Evolutionary conservation across 2,888 invertebrate species (phyloP).

Genomic region (Tricholauxania praeusta): DNA sequence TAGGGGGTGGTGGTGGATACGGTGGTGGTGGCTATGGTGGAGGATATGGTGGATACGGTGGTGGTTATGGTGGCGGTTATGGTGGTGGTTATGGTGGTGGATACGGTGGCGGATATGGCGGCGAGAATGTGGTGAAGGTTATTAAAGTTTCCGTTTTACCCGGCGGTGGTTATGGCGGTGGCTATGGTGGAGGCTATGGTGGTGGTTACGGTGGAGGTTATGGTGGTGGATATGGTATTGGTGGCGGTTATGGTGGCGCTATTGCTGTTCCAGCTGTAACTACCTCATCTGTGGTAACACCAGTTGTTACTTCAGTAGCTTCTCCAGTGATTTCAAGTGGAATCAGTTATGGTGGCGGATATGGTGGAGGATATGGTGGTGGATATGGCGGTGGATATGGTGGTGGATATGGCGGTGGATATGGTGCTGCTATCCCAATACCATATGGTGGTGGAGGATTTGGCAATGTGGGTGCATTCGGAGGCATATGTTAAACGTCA

Average conservation of each 20-base stretch:
- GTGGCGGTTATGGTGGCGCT: slow-evolving; percentile 17
- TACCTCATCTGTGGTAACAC: no score
- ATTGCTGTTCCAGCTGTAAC: neutral
- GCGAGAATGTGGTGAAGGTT: neutral
- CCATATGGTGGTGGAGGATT: slow-evolving; percentile 38
- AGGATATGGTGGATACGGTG: slow-evolving; percentile 4
- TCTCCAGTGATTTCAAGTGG: no score
- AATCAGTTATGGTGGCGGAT: no score
- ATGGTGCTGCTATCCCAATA: slow-evolving; percentile 4
- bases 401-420: slow-evolving; percentile 40
- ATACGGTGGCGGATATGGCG: slow-evolving; percentile 33
- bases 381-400: slow-evolving; percentile 27
- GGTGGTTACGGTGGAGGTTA: slow-evolving; percentile 36
- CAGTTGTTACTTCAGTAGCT: no score
- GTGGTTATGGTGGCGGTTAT: slow-evolving; percentile 40
- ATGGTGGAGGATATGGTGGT: no score
- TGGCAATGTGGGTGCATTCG: slow-evolving; percentile 18
- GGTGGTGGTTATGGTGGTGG: no score
- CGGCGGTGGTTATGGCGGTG: slow-evolving; percentile 16
- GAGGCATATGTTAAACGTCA: no score
- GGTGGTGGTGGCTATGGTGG: slow-evolving; percentile 9
- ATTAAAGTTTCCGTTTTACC: no score
- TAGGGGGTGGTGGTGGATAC: slow-evolving; percentile 29
- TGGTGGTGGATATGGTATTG: slow-evolving; percentile 22
- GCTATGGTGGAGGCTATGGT: slow-evolving; percentile 39